Evolutionary conservation across 2,888 invertebrate species (phyloP).

Genomic region (Eupithecia subumbrata): DNA sequence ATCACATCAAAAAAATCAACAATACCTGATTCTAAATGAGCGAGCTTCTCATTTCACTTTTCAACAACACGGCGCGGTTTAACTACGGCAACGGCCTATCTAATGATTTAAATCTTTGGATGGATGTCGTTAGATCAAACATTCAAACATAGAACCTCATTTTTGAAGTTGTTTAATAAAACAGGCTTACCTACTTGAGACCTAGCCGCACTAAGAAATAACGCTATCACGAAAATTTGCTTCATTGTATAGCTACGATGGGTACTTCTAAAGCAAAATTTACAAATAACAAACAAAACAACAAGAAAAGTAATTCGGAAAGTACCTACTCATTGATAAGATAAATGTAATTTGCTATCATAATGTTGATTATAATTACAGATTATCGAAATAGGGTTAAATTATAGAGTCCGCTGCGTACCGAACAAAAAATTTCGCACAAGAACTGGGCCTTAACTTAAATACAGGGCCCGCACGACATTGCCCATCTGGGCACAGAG

Average conservation of each 20-base stretch:
- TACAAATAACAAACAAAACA: background rate
- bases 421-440: background rate
- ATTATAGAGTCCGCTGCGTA: background rate
- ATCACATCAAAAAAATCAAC: too few relatives aligned
- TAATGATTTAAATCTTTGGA: too few relatives aligned
- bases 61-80: too few relatives aligned
- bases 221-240: background rate
- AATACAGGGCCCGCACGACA: background rate
- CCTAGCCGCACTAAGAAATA: background rate
- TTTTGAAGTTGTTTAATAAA: background rate
- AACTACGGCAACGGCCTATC: too few relatives aligned
- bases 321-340: conserved; percentile 1
- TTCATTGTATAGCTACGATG: background rate
- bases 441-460: background rate
- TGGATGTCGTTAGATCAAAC: background rate
- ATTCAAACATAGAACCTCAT: background rate
- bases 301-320: background rate
- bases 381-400: background rate
- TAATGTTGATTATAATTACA: background rate
- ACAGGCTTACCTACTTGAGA: conserved; percentile 28
- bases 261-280: background rate
- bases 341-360: background rate
- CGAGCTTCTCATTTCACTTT: too few relatives aligned
- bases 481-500: too few relatives aligned
- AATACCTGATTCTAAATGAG: too few relatives aligned